phyloP scores from a whole-genome alignment of 2,113 vertebrate species.

The Sapajus apella region DNA sequence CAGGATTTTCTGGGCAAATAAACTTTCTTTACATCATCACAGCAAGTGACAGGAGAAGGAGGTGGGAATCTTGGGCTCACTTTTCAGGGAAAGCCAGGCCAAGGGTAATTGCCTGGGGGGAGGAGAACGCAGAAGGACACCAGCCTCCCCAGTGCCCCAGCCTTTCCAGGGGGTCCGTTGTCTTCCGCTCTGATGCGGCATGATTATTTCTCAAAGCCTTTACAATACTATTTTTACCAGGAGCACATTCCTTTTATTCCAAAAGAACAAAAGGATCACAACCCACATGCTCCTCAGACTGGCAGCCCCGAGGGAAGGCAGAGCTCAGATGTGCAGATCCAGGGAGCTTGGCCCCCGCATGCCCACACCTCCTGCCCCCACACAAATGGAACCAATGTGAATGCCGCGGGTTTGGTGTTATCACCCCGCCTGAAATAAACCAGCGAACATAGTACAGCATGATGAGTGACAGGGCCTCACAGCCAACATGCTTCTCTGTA shows the following conservation, averaged over 20 bases:
- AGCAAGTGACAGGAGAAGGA: neutral
- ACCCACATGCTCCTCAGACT: slow-evolving; percentile 52
- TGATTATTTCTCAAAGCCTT: slow-evolving; percentile 56
- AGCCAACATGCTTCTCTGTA: neutral
- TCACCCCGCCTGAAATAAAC: neutral
- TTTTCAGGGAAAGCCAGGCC: neutral
- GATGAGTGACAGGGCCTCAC: neutral
- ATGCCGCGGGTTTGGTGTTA: neutral
- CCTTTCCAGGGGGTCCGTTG: neutral
- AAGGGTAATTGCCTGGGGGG: neutral
- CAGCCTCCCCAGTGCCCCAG: neutral
- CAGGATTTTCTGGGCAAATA: neutral
- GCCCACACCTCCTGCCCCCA: neutral
- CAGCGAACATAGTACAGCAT: neutral
- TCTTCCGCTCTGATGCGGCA: slow-evolving; percentile 14
- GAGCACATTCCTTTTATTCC: slow-evolving; percentile 42
- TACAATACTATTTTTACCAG: slow-evolving; percentile 71
- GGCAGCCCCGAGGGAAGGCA: neutral
- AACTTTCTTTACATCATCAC: neutral
- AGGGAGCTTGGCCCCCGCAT: neutral
- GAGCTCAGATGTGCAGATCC: neutral
- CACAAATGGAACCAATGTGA: neutral
- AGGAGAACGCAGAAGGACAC: fast-evolving
- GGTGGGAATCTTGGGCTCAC: neutral
- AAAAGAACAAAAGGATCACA: slow-evolving; percentile 76